Evolutionary conservation across 2,888 invertebrate species (phyloP).

Genomic region (Lochmaea crataegi): DNA sequence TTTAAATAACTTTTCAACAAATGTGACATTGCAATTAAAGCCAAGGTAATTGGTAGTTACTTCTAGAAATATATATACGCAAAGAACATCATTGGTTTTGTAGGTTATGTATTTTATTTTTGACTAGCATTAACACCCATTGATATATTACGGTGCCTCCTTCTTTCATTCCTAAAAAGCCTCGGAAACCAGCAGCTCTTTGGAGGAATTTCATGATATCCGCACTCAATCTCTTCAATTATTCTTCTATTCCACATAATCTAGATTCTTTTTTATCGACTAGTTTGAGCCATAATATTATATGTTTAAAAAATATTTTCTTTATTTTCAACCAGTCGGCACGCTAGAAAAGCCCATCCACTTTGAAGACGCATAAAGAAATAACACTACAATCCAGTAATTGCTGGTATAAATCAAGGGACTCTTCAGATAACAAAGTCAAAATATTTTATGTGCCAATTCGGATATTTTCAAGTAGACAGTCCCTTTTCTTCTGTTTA

Average conservation of each 20-base stretch:
- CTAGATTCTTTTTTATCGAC: too few species aligned
- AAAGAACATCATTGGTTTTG: too few species aligned
- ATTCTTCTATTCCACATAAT: too few species aligned
- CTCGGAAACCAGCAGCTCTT: too few species aligned
- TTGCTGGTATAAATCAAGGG: conserved; percentile 39
- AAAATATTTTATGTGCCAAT: conserved; percentile 46
- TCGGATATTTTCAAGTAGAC: conserved; percentile 39
- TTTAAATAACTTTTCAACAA: conserved; percentile 16
- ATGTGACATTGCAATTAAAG: conserved; percentile 7
- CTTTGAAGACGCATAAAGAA: background rate
- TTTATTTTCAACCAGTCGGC: background rate
- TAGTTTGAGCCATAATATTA: too few species aligned
- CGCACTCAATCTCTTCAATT: too few species aligned
- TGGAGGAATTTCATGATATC: too few species aligned
- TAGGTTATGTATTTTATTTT: too few species aligned
- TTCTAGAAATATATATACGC: too few species aligned
- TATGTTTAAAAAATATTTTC: background rate
- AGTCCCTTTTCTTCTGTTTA: conserved; percentile 50
- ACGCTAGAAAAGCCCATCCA: background rate
- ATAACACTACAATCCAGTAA: conserved; percentile 23
- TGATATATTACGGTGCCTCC: too few species aligned
- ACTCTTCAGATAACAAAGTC: conserved; percentile 42
- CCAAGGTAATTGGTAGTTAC: background rate
- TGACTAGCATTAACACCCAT: too few species aligned
- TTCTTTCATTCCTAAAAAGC: too few species aligned